A percentile compares a stretch with the other conserved stretches of the same genome.
Conservation (phyloP, 2,113 vertebrate species). For the Muntiacus reevesi region DNA sequence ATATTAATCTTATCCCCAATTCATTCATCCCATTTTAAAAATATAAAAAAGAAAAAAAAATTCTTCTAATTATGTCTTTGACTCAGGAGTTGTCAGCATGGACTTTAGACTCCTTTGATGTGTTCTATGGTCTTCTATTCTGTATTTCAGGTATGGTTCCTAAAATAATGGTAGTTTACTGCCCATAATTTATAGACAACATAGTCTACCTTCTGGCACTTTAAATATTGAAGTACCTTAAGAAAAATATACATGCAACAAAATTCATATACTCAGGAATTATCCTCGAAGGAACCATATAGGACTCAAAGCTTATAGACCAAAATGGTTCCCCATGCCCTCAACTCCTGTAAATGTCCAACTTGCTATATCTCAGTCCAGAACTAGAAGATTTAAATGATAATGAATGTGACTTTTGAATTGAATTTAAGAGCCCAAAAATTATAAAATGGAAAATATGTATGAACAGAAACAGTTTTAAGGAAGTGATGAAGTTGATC, state of each 20-base stretch:
- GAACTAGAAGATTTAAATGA: background rate
- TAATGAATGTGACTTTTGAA: background rate
- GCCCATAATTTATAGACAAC: background rate
- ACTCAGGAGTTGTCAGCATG: background rate
- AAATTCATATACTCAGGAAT: background rate
- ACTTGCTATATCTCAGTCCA: background rate
- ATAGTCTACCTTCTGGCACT: background rate
- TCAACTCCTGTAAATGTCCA: background rate
- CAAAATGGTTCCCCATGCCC: background rate
- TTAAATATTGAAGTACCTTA: background rate
- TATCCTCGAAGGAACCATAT: background rate
- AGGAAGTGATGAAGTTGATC: background rate
- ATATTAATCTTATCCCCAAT: background rate
- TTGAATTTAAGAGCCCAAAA: background rate
- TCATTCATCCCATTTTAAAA: background rate
- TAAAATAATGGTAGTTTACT: background rate
- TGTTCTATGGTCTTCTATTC: background rate
- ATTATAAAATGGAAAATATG: background rate
- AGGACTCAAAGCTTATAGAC: background rate
- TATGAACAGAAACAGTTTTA: background rate
- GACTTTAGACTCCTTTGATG: background rate
- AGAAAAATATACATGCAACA: background rate
- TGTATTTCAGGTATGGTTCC: background rate
- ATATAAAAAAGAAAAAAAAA: background rate
- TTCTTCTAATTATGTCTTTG: background rate